Evolutionary conservation across 2,888 invertebrate species (phyloP).

Genomic region (Trilocha varians): DNA sequence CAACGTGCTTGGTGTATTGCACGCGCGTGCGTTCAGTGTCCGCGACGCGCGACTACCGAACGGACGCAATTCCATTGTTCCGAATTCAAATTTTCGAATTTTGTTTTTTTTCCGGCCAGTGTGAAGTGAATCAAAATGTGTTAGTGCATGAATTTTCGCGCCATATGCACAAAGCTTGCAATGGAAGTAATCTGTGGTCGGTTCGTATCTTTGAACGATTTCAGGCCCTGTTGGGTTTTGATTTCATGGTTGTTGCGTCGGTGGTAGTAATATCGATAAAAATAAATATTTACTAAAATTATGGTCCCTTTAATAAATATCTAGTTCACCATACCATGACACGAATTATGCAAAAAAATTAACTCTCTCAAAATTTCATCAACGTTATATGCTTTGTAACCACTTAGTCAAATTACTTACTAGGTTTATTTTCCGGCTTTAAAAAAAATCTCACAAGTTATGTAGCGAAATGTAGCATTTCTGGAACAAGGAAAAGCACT

Average conservation of each 20-base stretch:
- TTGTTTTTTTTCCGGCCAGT: background rate
- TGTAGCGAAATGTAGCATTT: conserved; percentile 14
- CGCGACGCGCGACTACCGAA: conserved; percentile 39
- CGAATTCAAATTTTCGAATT: background rate
- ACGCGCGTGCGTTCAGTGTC: conserved; percentile 40
- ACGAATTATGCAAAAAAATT: too few species aligned
- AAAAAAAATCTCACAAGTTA: background rate
- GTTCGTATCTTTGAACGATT: conserved; percentile 21
- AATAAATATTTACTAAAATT: too few species aligned
- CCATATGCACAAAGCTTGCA: background rate
- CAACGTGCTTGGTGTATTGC: conserved; percentile 14
- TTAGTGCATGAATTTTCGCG: conserved; percentile 3
- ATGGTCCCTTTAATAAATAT: too few species aligned
- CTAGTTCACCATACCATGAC: too few species aligned
- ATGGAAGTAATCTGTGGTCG: background rate
- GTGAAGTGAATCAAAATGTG: conserved; percentile 14
- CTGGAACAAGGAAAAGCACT: conserved; percentile 48
- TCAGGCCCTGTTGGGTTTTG: conserved; percentile 49
- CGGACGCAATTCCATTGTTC: conserved; percentile 24
- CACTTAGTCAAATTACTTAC: background rate
- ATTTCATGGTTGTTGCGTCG: conserved; percentile 48
- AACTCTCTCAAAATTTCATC: too few species aligned
- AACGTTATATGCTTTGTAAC: background rate
- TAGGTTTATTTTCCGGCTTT: background rate
- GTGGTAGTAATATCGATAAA: conserved; percentile 31